Base-by-base conservation (phyloP, 2,797 vertebrate species). In the Brotula barbata region DNA sequence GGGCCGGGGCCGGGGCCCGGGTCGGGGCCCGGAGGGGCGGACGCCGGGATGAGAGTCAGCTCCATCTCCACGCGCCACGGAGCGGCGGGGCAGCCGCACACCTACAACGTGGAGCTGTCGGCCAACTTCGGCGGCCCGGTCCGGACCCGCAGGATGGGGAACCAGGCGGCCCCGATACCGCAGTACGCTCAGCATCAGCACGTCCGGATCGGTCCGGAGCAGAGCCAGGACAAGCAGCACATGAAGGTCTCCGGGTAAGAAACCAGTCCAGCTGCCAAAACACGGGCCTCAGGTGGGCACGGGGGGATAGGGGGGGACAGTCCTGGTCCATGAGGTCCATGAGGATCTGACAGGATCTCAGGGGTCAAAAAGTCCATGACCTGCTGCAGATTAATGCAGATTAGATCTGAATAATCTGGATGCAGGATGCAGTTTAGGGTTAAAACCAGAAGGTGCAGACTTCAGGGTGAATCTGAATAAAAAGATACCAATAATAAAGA, bases 111-210 rank as follows among this genome's bases (percentile, higher is more conserved):
- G 56, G 91, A 93, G 68, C 88, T 94, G 31, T 85, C 82, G 45
- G 54, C 91, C 61, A 79, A 70, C 16, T 82, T 73, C 58, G 82
- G 83, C 21, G 83, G 89, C 47, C 87, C 82, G 77, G 92, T 95
- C 77, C 92, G 95, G 62, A 94, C 74, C 61, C 93, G 94, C 75
- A 90, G 96, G 87, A 95, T 92, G 82, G 91, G 90, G 21, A 92
- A 86, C 82, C 89, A 87, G 51, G 62, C 82, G 21, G 82, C 78
- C 40, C 12, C 80, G 8, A 81, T 84, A 65, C 91, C 89, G 55
- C 82, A 80, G 58, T 67, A 64, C 55, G 72, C 67, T 36, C 80
- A 63, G 37, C 83, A 77, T 23, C 76, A 88, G 77, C 84, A 87
- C 77, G 87, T 86, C 75, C 79, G 70, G 37, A 33, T 47, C 65